Evolutionary conservation across 2,113 vertebrate genomes (phyloP).

Genomic region (Amia ocellicauda): DNA sequence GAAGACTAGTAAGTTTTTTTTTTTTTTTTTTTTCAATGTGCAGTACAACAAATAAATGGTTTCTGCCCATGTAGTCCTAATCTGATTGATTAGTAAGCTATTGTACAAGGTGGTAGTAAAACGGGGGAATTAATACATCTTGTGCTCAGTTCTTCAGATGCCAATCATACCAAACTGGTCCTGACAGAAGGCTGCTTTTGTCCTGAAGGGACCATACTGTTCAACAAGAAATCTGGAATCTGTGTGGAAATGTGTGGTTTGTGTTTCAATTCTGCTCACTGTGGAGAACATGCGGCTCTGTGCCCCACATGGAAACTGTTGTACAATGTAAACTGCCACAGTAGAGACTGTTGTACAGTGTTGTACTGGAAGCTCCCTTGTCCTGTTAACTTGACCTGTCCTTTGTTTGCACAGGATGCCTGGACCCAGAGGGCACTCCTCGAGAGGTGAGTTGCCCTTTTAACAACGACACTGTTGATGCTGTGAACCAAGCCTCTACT

Average conservation of each 20-base stretch:
- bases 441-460: conserved; percentile 29
- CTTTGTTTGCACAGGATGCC: conserved; percentile 32
- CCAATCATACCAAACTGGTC: not conserved
- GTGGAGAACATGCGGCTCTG: too few species aligned
- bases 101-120: too few species aligned
- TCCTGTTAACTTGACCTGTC: not conserved
- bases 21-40: too few species aligned
- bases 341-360: too few species aligned
- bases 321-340: not conserved
- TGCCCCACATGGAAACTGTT: too few species aligned
- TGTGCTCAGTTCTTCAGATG: too few species aligned
- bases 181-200: conserved; percentile 89
- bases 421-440: conserved; percentile 32
- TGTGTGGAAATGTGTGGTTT: conserved; percentile 87
- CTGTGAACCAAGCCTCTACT: too few species aligned
- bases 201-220: conserved; percentile 75
- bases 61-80: too few species aligned
- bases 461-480: too few species aligned
- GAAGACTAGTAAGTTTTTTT: conserved; percentile 65
- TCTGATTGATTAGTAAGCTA: too few species aligned
- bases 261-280: conserved; percentile 25
- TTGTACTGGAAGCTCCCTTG: not conserved
- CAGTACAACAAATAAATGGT: too few species aligned
- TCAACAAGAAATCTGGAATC: conserved; percentile 65
- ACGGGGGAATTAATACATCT: too few species aligned